Conservation (phyloP, 30 jellyfish, hydroid and myxozoan genomes). For the Morbakka virulenta region DNA sequence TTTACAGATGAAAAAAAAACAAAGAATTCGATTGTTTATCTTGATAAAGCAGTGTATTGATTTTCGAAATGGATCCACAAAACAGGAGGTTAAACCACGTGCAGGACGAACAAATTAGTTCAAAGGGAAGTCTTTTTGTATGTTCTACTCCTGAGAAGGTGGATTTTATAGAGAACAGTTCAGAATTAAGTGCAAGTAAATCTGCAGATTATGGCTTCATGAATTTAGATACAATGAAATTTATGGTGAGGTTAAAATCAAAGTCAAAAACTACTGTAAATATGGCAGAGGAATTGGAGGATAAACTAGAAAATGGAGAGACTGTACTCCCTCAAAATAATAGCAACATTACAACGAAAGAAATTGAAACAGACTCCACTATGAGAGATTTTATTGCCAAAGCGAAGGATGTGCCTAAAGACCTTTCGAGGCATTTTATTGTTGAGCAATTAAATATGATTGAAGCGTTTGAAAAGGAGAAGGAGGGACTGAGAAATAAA, state of each 20-base stretch:
- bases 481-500: slow-evolving; percentile 44
- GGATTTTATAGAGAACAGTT: too few species aligned
- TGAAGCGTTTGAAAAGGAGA: slow-evolving; percentile 78
- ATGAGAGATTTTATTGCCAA: too few species aligned
- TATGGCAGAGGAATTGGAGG: background rate
- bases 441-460: slow-evolving; percentile 35
- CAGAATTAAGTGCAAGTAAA: too few species aligned
- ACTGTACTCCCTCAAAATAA: too few species aligned
- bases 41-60: background rate
- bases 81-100: background rate
- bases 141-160: background rate
- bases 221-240: background rate
- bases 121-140: background rate
- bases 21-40: background rate
- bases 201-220: too few species aligned
- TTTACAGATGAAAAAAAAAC: background rate
- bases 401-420: background rate
- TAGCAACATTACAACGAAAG: too few species aligned
- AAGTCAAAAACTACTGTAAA: background rate
- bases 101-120: background rate
- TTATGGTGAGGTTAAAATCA: background rate
- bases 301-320: too few species aligned
- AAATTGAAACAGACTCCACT: too few species aligned
- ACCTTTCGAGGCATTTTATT: background rate
- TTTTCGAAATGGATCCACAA: too few species aligned